Conservation (phyloP, 2,113 vertebrate species). For the Sakesphorus luctuosus region DNA sequence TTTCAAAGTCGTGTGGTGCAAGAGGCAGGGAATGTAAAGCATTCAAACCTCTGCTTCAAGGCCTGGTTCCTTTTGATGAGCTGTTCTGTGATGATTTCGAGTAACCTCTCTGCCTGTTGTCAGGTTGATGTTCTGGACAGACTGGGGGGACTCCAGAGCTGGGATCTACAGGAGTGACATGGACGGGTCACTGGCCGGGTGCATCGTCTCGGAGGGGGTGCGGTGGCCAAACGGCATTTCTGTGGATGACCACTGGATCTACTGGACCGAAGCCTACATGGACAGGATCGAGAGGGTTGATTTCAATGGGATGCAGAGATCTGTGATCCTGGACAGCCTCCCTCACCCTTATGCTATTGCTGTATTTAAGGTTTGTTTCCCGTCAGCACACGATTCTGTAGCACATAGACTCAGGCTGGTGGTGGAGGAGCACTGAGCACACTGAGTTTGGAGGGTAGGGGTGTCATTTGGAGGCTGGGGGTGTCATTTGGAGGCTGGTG, state of each 20-base stretch:
- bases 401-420: too few species aligned
- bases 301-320: conserved; percentile 85
- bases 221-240: conserved; percentile 97
- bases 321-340: conserved; percentile 88
- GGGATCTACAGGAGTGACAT: conserved; percentile 92
- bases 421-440: not conserved
- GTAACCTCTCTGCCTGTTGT: not conserved
- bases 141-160: conserved; percentile 92
- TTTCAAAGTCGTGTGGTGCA: not conserved
- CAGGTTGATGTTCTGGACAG: conserved; percentile 98
- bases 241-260: conserved; percentile 91
- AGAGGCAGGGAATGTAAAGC: not conserved
- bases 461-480: not conserved
- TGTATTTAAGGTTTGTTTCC: conserved; percentile 87
- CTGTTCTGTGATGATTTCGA: accelerated
- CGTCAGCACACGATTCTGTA: accelerated
- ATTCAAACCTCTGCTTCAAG: not conserved
- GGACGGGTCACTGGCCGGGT: conserved; percentile 85
- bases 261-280: conserved; percentile 96
- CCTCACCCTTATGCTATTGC: conserved; percentile 97
- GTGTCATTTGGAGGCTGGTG: not conserved
- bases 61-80: not conserved
- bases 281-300: conserved; percentile 93
- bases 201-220: conserved; percentile 88
- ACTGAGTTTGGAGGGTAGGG: accelerated